Conservation (phyloP, 2,888 invertebrate species). For the Aphelenchoides bicaudatus region DNA sequence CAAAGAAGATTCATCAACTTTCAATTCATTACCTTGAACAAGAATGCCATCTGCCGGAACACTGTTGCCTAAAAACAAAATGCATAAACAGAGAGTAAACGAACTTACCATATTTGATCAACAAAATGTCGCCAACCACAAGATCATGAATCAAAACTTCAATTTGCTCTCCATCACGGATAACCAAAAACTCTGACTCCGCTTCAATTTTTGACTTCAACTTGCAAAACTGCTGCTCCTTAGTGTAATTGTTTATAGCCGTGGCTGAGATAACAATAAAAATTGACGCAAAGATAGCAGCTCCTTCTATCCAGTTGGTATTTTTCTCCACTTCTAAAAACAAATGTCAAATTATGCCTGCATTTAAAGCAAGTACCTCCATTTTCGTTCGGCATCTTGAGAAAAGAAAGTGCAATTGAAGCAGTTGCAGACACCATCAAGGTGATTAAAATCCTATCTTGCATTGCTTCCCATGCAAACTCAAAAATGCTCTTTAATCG, state of each 20-base stretch:
- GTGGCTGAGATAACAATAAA: conserved; percentile 65
- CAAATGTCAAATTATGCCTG: not conserved
- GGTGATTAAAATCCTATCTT: conserved; percentile 61
- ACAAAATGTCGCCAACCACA: conserved; percentile 38
- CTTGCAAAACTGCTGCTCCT: conserved; percentile 65
- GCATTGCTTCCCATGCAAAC: conserved; percentile 27
- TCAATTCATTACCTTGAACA: conserved; percentile 65
- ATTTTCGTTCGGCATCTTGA: conserved; percentile 43
- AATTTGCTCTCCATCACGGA: conserved; percentile 82
- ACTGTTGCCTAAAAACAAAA: conserved; percentile 62
- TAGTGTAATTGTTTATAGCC: conserved; percentile 66
- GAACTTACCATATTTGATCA: conserved; percentile 39
- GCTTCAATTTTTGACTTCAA: conserved; percentile 82
- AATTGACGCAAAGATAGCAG: conserved; percentile 65
- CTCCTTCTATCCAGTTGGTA: conserved; percentile 65
- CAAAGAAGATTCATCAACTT: conserved; percentile 62
- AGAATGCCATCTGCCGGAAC: conserved; percentile 65
- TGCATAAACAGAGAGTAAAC: conserved; percentile 1
- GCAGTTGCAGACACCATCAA: conserved; percentile 54
- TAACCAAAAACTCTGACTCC: conserved; percentile 95
- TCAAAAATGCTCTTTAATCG: no score
- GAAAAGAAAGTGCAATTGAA: conserved; percentile 57
- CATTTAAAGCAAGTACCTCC: not conserved
- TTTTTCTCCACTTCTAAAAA: conserved; percentile 49
- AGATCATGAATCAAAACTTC: conserved; percentile 94